phyloP scores from a whole-genome alignment of 2,888 invertebrate species.

The Teleiodes luculella region DNA sequence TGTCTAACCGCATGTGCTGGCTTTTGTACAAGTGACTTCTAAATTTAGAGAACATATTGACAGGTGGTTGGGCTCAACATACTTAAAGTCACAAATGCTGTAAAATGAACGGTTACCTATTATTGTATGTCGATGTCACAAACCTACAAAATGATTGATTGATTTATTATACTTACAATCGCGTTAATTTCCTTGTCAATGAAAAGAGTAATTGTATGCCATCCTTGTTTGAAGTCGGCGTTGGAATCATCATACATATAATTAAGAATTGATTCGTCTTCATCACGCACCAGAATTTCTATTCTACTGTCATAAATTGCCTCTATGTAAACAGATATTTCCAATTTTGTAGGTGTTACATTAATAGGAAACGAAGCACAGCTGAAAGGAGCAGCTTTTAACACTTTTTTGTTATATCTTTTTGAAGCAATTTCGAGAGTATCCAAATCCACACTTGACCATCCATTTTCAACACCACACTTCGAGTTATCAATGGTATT shows the following conservation, averaged over 20 bases:
- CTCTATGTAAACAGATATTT: constrained; percentile 28
- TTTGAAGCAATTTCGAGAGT: background rate
- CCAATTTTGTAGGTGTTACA: constrained; percentile 23
- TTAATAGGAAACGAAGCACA: constrained; percentile 30
- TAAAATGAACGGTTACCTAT: no score
- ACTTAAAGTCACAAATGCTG: no score
- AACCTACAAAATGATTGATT: background rate
- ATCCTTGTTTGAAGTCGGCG: constrained; percentile 27
- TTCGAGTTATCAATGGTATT: background rate
- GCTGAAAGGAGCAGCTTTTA: constrained; percentile 27
- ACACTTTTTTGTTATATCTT: constrained; percentile 1
- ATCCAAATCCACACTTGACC: background rate
- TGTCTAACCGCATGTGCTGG: no score
- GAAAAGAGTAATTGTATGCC: constrained; percentile 27
- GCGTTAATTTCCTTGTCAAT: constrained; percentile 22
- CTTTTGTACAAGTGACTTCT: no score
- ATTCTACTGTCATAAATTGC: constrained; percentile 27
- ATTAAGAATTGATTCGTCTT: constrained; percentile 20
- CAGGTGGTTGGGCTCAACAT: no score
- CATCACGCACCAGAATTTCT: constrained; percentile 26
- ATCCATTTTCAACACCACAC: background rate
- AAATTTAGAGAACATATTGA: no score
- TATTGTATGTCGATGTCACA: no score
- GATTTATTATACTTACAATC: constrained; percentile 32
- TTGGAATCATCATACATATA: constrained; percentile 21